phyloP scores from a whole-genome alignment of 2,888 invertebrate genomes.

The Sylvicola cinctus region DNA sequence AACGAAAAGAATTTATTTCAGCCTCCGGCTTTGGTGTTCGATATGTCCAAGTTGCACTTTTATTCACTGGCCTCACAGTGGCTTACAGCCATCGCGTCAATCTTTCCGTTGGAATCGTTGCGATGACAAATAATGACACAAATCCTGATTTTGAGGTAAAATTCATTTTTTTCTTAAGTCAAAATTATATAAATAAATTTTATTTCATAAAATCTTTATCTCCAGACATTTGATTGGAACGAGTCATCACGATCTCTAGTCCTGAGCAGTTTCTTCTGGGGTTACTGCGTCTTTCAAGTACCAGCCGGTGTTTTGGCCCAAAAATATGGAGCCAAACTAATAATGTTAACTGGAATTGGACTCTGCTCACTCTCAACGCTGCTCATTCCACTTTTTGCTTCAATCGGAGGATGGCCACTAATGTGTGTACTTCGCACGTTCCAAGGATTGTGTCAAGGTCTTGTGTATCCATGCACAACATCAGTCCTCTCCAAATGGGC shows the following conservation, averaged over 20 bases:
- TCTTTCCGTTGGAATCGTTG: slow-evolving; percentile 51
- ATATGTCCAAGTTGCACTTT: slow-evolving; percentile 37
- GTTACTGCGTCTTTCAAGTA: slow-evolving; percentile 51
- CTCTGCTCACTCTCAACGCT: slow-evolving; percentile 42
- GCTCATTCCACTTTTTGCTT: slow-evolving; percentile 43
- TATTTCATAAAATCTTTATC: no score
- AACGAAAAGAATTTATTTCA: no score
- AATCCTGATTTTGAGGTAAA: slow-evolving; percentile 24
- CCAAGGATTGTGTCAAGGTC: slow-evolving; percentile 55
- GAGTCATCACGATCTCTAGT: slow-evolving; percentile 32
- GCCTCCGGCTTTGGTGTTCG: slow-evolving; percentile 16
- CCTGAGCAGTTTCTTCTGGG: slow-evolving; percentile 62
- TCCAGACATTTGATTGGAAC: slow-evolving; percentile 26
- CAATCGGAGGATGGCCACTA: slow-evolving; percentile 34
- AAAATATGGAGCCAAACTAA: slow-evolving; percentile 49
- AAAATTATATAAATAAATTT: background rate
- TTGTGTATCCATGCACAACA: slow-evolving; percentile 48
- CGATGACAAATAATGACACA: slow-evolving; percentile 38
- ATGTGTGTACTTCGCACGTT: slow-evolving; percentile 43
- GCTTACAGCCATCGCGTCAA: slow-evolving; percentile 45
- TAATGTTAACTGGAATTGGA: slow-evolving; percentile 33
- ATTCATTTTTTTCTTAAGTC: no score
- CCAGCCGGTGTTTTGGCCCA: slow-evolving; percentile 51
- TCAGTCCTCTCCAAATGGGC: slow-evolving; percentile 57
- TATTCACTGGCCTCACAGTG: slow-evolving; percentile 38